These are phyloP conservation scores for Tenrec ecaudatus DNA, from an alignment of 2,113 vertebrate genomes.

Conservation along the genomic window DNA sequence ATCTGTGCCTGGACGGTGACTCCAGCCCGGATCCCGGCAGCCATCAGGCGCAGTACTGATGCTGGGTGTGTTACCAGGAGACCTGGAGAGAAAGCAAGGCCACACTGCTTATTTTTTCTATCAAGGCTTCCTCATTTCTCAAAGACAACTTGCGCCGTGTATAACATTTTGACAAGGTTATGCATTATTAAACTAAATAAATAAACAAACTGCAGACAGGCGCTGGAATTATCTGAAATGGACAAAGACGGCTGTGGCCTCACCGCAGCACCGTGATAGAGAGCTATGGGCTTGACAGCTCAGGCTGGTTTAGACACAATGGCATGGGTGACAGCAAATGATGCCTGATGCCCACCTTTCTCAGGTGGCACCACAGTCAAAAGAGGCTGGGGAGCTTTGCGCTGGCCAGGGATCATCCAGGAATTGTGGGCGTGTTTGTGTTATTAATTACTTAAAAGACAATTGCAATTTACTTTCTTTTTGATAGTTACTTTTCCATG, in stretches of 20 bases:
- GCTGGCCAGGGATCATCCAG: neutral
- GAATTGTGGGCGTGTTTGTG: neutral
- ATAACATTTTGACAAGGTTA: slow-evolving; percentile 83
- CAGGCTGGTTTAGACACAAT: slow-evolving; percentile 38
- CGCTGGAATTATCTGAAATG: slow-evolving; percentile 82
- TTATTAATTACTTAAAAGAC: slow-evolving; percentile 31
- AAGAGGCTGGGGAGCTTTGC: slow-evolving; percentile 64
- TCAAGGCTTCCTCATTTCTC: slow-evolving; percentile 70
- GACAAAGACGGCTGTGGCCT: slow-evolving; percentile 80
- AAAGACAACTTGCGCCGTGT: slow-evolving; percentile 77
- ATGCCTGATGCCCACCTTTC: slow-evolving; percentile 44
- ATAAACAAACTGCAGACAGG: slow-evolving; percentile 70
- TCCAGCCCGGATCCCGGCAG: neutral
- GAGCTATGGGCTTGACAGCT: slow-evolving; percentile 78
- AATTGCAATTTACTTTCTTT: neutral
- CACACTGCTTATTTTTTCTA: slow-evolving; percentile 15
- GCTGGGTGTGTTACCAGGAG: neutral
- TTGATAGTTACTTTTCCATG: neutral
- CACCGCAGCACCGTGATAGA: slow-evolving; percentile 60
- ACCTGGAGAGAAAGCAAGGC: neutral
- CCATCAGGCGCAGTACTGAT: neutral
- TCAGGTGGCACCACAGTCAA: slow-evolving; percentile 26
- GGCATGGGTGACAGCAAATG: slow-evolving; percentile 71
- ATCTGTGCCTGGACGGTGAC: neutral
- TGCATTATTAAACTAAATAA: slow-evolving; percentile 73